A percentile compares a stretch with the other conserved stretches of the same genome.
phyloP scores from a whole-genome alignment of 2,113 vertebrate species.

The Brachyhypopomus occidentalis region DNA sequence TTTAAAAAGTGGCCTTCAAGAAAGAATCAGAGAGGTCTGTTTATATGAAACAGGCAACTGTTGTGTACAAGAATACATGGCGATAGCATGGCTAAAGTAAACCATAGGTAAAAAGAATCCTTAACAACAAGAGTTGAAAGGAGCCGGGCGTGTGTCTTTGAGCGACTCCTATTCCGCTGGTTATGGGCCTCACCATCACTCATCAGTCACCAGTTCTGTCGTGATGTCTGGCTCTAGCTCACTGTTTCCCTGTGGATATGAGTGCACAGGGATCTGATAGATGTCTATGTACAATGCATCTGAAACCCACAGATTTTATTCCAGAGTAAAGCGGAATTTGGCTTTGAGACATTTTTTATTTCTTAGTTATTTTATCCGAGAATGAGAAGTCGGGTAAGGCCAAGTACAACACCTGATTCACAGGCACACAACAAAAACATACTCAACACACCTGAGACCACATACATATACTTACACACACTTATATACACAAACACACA shows the following conservation, averaged over 20 bases:
- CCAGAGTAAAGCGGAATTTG: background rate
- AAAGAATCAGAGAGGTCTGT: slow-evolving; percentile 9
- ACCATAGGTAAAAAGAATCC: slow-evolving; percentile 8
- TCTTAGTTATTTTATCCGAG: too few relatives aligned
- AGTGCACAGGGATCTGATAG: background rate
- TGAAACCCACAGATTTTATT: background rate
- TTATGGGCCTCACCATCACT: background rate
- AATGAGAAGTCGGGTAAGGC: too few relatives aligned
- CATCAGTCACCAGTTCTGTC: background rate
- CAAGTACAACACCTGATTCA: background rate
- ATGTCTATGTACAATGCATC: background rate
- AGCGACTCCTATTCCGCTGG: background rate
- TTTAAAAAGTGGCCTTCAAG: slow-evolving; percentile 23
- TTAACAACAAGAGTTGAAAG: background rate
- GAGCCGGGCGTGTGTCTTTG: background rate
- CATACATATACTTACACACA: background rate
- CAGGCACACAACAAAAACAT: background rate
- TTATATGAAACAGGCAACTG: slow-evolving; percentile 17
- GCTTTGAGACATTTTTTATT: background rate
- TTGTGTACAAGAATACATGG: background rate
- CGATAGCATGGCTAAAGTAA: slow-evolving; percentile 16
- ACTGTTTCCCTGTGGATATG: background rate
- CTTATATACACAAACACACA: slow-evolving; percentile 24
- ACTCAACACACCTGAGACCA: background rate
- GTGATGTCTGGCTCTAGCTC: background rate